Evolutionary conservation across 2,888 invertebrate species (phyloP).

Genomic region (Dryomyza anilis): DNA sequence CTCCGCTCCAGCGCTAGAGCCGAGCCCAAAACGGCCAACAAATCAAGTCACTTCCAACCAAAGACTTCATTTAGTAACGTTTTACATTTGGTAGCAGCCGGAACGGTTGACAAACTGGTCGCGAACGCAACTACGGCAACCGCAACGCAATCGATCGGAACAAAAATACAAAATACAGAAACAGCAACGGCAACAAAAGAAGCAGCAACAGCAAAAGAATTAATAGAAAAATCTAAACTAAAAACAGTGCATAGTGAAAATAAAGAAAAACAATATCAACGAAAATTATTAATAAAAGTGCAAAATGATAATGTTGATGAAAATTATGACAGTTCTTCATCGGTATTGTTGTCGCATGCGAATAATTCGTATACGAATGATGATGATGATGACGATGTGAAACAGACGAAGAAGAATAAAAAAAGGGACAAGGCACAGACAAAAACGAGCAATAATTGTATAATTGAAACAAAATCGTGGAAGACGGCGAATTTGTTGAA

Average conservation of each 20-base stretch:
- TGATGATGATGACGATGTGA: too few species aligned
- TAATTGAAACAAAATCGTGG: conserved; percentile 44
- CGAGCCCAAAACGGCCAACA: not conserved
- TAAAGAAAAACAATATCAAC: not conserved
- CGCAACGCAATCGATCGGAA: conserved; percentile 8
- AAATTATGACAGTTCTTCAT: too few species aligned
- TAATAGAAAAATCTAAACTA: conserved; percentile 8
- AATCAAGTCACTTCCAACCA: conserved; percentile 10
- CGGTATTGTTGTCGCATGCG: too few species aligned
- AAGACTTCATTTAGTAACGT: conserved; percentile 39
- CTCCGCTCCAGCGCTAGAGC: not conserved
- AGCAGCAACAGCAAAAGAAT: conserved; percentile 14
- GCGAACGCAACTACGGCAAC: not conserved
- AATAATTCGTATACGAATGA: too few species aligned
- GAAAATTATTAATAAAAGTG: not conserved
- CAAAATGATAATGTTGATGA: too few species aligned
- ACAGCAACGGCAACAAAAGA: conserved; percentile 18
- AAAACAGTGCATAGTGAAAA: not conserved
- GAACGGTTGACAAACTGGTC: conserved; percentile 25
- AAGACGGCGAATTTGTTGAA: conserved; percentile 41
- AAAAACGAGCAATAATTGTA: conserved; percentile 27
- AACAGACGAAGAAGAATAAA: not conserved
- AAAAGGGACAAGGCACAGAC: conserved; percentile 25
- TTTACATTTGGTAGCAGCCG: conserved; percentile 40
- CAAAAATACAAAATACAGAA: not conserved